These are phyloP conservation scores for Tillus elongatus DNA, from an alignment of 2,888 invertebrate species.

Conservation along the genomic window DNA sequence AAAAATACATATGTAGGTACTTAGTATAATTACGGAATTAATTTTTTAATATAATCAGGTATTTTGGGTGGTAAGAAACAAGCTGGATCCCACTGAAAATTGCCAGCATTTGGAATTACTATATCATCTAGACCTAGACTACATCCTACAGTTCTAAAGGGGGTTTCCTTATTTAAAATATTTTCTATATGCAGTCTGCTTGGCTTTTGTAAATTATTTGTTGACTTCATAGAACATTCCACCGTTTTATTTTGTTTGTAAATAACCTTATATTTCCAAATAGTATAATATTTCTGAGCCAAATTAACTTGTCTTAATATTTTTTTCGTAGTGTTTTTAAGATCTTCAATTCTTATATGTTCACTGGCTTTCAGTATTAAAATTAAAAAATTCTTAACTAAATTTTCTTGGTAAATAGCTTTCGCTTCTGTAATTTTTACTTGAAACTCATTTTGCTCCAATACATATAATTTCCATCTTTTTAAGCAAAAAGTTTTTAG, in stretches of 20 bases:
- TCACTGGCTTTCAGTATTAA: slow-evolving; percentile 24
- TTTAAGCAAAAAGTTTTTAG: no score
- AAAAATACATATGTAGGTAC: no score
- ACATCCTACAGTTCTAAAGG: not conserved
- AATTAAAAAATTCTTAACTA: slow-evolving; percentile 23
- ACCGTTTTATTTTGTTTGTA: slow-evolving; percentile 13
- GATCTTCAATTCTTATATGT: slow-evolving; percentile 19
- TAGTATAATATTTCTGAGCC: slow-evolving; percentile 27
- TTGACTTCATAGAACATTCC: no score
- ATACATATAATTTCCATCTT: slow-evolving; percentile 17
- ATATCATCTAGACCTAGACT: no score
- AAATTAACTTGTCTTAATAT: slow-evolving; percentile 22
- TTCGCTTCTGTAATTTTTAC: slow-evolving; percentile 22
- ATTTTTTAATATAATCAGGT: slow-evolving; percentile 21
- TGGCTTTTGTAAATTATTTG: not conserved
- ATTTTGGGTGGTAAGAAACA: slow-evolving; percentile 28
- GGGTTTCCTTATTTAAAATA: not conserved
- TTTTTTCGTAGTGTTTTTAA: slow-evolving; percentile 16
- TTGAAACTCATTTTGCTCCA: slow-evolving; percentile 17
- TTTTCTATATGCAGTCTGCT: no score
- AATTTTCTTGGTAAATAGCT: slow-evolving; percentile 21
- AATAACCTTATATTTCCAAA: slow-evolving; percentile 27
- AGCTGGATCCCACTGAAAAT: slow-evolving; percentile 25
- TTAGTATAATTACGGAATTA: no score
- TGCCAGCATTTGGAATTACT: slow-evolving; percentile 4